Evolutionary conservation across 1,140 invertebrate genomes (phyloP).

Genomic region (Matsumurasca onukii): DNA sequence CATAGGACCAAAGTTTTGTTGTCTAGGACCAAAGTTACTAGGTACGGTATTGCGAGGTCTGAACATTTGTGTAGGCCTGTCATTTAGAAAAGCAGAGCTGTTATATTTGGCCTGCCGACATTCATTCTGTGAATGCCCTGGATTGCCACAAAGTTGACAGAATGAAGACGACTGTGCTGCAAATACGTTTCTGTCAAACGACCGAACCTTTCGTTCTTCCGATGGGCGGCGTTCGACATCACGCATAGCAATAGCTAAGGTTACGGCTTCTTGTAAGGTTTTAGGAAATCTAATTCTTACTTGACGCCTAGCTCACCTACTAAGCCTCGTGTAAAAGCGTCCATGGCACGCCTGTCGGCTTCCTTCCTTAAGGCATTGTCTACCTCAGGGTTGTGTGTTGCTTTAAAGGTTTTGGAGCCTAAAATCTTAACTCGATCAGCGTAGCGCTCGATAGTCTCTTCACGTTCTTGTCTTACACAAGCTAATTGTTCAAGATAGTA

Average conservation of each 20-base stretch:
- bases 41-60: too few relatives aligned
- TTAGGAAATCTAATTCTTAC: neutral
- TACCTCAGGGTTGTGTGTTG: neutral
- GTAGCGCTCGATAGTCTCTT: neutral
- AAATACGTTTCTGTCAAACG: neutral
- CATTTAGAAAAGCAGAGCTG: neutral
- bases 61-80: neutral
- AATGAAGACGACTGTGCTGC: neutral
- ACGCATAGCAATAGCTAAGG: neutral
- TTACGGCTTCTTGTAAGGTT: neutral
- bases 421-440: neutral
- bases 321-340: neutral
- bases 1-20: too few relatives aligned
- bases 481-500: neutral
- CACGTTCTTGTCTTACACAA: neutral
- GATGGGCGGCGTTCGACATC: neutral
- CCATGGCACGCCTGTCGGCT: neutral
- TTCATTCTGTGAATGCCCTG: neutral
- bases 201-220: neutral
- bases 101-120: neutral
- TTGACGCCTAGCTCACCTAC: neutral
- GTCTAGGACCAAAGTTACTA: too few relatives aligned
- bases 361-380: neutral
- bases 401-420: neutral
- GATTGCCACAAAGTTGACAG: neutral